Conservation (phyloP, 2,888 invertebrate genomes). For the Polymixis lichenea region DNA sequence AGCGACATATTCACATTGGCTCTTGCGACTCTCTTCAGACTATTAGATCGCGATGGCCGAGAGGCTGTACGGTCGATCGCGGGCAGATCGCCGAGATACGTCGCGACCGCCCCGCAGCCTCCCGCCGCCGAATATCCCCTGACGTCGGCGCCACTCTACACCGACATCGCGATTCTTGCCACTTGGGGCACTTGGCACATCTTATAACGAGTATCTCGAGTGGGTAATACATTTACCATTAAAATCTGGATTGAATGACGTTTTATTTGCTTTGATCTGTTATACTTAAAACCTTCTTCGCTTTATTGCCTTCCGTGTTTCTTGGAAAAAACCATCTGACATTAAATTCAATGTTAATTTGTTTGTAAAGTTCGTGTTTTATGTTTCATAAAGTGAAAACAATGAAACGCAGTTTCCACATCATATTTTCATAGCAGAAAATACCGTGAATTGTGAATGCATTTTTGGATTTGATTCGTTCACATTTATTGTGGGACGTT, state of each 20-base stretch:
- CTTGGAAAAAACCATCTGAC: constrained; percentile 47
- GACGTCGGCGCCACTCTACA: constrained; percentile 71
- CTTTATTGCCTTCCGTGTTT: constrained; percentile 64
- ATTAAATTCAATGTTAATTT: constrained; percentile 60
- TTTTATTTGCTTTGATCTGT: constrained; percentile 74
- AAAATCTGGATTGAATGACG: constrained; percentile 72
- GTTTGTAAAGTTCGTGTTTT: constrained; percentile 39
- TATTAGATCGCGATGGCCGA: constrained; percentile 78
- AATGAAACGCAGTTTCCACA: constrained; percentile 50
- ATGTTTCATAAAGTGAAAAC: constrained; percentile 46
- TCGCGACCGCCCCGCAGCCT: constrained; percentile 74
- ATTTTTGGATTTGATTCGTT: constrained; percentile 36
- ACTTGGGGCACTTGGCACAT: constrained; percentile 81
- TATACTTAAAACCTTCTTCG: constrained; percentile 62
- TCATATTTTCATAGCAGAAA: constrained; percentile 34
- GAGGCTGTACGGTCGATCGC: constrained; percentile 77
- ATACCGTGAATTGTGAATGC: constrained; percentile 43
- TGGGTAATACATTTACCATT: constrained; percentile 78
- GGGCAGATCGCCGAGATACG: constrained; percentile 84
- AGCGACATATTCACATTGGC: constrained; percentile 73
- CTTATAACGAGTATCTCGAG: constrained; percentile 77
- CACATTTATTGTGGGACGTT: constrained; percentile 42
- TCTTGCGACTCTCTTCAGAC: constrained; percentile 71
- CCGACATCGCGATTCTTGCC: constrained; percentile 77
- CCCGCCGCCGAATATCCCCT: constrained; percentile 70